A percentile compares a stretch with the other conserved stretches of the same genome.
Conservation (phyloP, 2,888 invertebrate genomes). For the Alcis repandata region DNA sequence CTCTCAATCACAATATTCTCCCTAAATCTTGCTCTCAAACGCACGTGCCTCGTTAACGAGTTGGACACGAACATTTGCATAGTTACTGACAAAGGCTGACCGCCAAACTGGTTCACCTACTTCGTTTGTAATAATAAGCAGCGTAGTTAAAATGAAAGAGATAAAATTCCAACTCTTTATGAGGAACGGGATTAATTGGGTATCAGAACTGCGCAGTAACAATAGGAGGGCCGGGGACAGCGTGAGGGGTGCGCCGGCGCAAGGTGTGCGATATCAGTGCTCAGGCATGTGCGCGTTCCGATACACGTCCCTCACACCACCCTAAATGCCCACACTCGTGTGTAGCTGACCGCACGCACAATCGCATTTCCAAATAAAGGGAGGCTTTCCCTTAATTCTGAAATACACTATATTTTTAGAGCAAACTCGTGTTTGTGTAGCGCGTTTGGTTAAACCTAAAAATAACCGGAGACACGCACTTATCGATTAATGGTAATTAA, state of each 20-base stretch:
- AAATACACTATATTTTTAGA: constrained; percentile 46
- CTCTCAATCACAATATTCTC: constrained; percentile 26
- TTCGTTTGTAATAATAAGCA: constrained; percentile 38
- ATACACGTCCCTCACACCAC: constrained; percentile 69
- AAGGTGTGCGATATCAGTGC: constrained; percentile 85
- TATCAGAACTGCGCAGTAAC: constrained; percentile 46
- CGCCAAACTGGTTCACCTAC: constrained; percentile 42
- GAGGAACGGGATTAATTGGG: constrained; percentile 29
- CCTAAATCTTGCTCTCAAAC: constrained; percentile 3
- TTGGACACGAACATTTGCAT: constrained; percentile 39
- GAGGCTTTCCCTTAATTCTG: constrained; percentile 58
- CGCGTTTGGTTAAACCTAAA: constrained; percentile 27
- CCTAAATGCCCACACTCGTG: constrained; percentile 58
- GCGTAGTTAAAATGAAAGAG: constrained; percentile 3
- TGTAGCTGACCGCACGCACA: constrained; percentile 64
- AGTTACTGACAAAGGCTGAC: constrained; percentile 31
- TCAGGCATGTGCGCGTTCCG: constrained; percentile 80
- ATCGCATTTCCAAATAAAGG: constrained; percentile 72
- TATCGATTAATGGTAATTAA: constrained; percentile 71
- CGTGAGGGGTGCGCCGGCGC: constrained; percentile 74
- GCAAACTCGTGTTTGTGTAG: constrained; percentile 30
- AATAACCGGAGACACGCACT: constrained; percentile 53
- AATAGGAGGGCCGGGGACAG: constrained; percentile 74
- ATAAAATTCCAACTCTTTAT: constrained; percentile 9
- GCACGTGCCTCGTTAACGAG: constrained; percentile 43